These are phyloP conservation scores for Sminthurides aquaticus DNA, from an alignment of 2,888 invertebrate genomes.

Conservation along the genomic window DNA sequence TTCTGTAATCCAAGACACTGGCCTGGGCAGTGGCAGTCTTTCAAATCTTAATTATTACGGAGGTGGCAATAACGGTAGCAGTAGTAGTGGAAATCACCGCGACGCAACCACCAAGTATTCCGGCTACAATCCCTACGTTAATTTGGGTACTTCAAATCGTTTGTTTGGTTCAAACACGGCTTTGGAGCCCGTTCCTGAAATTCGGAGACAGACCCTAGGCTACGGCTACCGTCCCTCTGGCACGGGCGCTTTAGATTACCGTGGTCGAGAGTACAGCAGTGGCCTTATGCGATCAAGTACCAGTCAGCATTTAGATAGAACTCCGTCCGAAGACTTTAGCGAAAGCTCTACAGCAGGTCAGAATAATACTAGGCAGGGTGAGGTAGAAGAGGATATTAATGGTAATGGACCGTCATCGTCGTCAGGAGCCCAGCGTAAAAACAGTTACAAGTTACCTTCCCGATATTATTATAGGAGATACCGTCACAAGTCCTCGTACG, in stretches of 20 bases:
- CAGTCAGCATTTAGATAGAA: conserved; percentile 31
- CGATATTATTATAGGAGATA: conserved; percentile 42
- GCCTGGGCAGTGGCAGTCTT: conserved; percentile 4
- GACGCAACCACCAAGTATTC: too few species aligned
- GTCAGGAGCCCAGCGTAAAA: conserved; percentile 28
- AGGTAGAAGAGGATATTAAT: conserved; percentile 11
- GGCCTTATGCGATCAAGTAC: conserved; percentile 49
- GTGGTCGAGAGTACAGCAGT: conserved; percentile 48
- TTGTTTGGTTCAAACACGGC: conserved; percentile 36
- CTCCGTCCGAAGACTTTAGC: conserved; percentile 22
- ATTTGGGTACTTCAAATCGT: conserved; percentile 29
- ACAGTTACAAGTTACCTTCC: conserved; percentile 40
- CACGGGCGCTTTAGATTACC: background rate
- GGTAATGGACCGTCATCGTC: conserved; percentile 22
- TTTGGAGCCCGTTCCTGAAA: conserved; percentile 41
- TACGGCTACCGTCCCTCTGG: conserved; percentile 13
- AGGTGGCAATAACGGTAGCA: background rate
- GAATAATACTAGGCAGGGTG: conserved; percentile 3
- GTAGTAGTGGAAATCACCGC: too few species aligned
- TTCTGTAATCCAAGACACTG: conserved; percentile 37
- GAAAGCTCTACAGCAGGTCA: conserved; percentile 6
- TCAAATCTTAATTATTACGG: background rate
- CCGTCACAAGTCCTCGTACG: conserved; percentile 40
- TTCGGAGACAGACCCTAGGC: conserved; percentile 16
- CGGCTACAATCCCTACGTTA: conserved; percentile 34